Evolutionary conservation across 2,797 vertebrate genomes (phyloP).

Genomic region (Enteromius radiatus): DNA sequence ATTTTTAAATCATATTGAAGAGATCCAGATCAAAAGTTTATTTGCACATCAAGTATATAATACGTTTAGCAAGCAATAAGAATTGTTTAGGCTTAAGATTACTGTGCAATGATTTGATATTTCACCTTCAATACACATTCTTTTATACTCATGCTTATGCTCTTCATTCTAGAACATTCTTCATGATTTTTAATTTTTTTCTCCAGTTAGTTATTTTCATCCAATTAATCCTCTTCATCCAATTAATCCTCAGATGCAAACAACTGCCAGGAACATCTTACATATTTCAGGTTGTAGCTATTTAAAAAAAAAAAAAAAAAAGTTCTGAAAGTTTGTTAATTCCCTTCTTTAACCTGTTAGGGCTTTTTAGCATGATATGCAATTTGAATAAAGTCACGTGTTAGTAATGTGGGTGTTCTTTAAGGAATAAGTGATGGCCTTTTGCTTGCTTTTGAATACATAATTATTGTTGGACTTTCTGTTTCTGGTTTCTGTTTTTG

Average conservation of each 20-base stretch:
- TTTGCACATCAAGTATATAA: not conserved
- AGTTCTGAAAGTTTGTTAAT: not conserved
- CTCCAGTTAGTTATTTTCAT: not conserved
- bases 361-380: not conserved
- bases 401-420: constrained; percentile 59
- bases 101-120: not conserved
- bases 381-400: not conserved
- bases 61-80: not conserved
- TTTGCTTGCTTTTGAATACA: not conserved
- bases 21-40: not conserved
- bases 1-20: not conserved
- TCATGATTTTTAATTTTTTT: not conserved
- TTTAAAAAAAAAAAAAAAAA: not conserved
- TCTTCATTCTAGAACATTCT: constrained; percentile 43
- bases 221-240: constrained; percentile 7
- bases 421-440: not conserved
- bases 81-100: not conserved
- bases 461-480: not conserved
- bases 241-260: constrained; percentile 3
- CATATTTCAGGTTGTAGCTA: not conserved
- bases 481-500: not conserved
- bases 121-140: not conserved
- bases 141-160: constrained; percentile 1
- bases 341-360: not conserved
- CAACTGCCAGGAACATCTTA: not conserved